Percentiles rank a stretch among this genome's conserved stretches.
phyloP scores from a whole-genome alignment of 2,797 vertebrate genomes.

The Silurus aristotelis region DNA sequence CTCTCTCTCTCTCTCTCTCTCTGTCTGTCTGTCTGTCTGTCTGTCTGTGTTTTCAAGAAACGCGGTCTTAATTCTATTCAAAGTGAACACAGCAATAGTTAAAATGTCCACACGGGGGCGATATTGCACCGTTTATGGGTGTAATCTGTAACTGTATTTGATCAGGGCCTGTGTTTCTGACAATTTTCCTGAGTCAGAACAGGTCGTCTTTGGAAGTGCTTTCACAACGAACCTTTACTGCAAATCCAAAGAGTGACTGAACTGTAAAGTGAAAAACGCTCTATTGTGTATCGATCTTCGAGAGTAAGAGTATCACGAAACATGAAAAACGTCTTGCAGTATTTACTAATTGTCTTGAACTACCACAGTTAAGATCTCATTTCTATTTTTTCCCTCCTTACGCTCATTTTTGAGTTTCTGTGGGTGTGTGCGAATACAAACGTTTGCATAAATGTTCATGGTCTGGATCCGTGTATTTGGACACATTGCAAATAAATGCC shows the following conservation, averaged over 20 bases:
- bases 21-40: no score
- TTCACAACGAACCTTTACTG: neutral
- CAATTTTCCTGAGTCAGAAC: neutral
- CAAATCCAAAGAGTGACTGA: neutral
- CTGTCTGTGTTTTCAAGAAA: neutral
- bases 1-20: no score
- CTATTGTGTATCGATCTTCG: no score
- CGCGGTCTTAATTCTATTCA: neutral
- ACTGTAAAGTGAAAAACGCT: neutral
- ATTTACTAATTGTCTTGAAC: neutral
- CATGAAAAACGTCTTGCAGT: neutral
- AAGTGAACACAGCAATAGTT: no score
- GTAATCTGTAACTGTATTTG: neutral
- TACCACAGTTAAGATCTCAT: neutral
- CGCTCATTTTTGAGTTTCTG: neutral
- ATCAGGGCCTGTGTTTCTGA: neutral
- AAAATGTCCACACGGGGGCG: conserved; percentile 39
- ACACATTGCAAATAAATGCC: neutral
- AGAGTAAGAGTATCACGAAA: neutral
- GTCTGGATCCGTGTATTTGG: neutral
- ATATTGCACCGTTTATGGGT: conserved; percentile 17
- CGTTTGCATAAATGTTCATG: neutral
- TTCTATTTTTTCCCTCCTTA: neutral
- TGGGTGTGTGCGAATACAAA: neutral
- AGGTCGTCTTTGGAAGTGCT: neutral